Conservation (phyloP, 2,113 vertebrate species). For the Speoplatyrhinus poulsoni region DNA sequence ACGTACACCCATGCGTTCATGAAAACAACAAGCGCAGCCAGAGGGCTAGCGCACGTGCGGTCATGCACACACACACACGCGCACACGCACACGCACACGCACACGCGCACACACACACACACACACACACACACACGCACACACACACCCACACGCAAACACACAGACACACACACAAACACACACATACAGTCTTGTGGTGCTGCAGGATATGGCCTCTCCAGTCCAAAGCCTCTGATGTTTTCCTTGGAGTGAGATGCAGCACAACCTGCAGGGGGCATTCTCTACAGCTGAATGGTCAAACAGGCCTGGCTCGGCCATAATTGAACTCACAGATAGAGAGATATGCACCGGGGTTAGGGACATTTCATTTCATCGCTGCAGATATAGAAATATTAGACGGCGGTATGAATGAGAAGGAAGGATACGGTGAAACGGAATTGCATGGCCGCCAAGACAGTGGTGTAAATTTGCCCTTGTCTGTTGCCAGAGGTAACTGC, state of each 20-base stretch:
- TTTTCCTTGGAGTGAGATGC: constrained; percentile 54
- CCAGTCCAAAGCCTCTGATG: constrained; percentile 53
- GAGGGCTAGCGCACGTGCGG: constrained; percentile 4
- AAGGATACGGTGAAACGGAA: constrained; percentile 34
- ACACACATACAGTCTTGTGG: constrained; percentile 6
- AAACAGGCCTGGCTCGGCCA: constrained; percentile 14
- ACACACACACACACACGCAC: constrained; percentile 16
- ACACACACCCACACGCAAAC: constrained; percentile 5
- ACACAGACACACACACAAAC: constrained; percentile 6
- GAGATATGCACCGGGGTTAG: constrained; percentile 14
- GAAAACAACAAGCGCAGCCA: background rate
- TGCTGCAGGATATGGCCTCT: constrained; percentile 63
- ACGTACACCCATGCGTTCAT: background rate
- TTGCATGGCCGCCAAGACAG: constrained; percentile 36
- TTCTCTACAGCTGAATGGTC: constrained; percentile 36
- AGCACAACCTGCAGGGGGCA: constrained; percentile 54
- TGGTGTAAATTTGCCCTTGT: constrained; percentile 17
- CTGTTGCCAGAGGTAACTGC: constrained; percentile 36
- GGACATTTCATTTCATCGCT: constrained; percentile 32
- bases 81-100: background rate
- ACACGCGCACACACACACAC: constrained; percentile 1
- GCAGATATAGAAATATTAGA: constrained; percentile 23
- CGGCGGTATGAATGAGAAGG: constrained; percentile 4
- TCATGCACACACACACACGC: background rate
- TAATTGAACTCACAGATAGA: constrained; percentile 17